Base-by-base conservation (phyloP, 2,113 vertebrate genomes). In the Tenebrosternarchus preto region DNA sequence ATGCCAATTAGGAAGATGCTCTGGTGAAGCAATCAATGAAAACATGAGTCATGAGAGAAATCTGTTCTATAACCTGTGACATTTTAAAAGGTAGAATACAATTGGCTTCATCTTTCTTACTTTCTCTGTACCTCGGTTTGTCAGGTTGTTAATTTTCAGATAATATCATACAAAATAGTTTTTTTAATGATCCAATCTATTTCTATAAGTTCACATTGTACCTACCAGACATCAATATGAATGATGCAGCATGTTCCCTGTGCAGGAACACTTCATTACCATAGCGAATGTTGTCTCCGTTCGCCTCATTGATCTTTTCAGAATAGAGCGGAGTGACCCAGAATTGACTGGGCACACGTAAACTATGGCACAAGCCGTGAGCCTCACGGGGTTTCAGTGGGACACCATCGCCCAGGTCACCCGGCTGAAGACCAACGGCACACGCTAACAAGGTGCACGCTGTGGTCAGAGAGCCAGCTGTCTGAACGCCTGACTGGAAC, bases 111-210 rank as follows among this genome's bases (percentile, higher is more conserved):
- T 71, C 56, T 72, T 24, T 61, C 7, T 31, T 56, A 68, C 43
- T 12, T 33, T 74, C 25, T 29, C 5, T 56, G 22, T 19, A n/a
- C 33, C 36, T 66, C 56, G 1, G 39, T 78, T 56, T 53, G 53
- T 25, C 77, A 68, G 53, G 15, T 63, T 50, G 64, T 29, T 70
- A 31, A 59, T 67, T 85, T 66, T 73, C 56, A 73, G 56, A 70
- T 67, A 75, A 72, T 77, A 77, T 77, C 29, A 84, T 22, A 73
- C 55, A 80, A 27, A 77, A 73, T 57, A 59, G 79, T 69, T 61
- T 60, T 63, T 77, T 63, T 71, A 33, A 77, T 20, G 61, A 61
- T 36, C 59, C 33, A 67, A 36, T 80, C 63, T 59, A 31, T 72
- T 57, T 78, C 75, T 68, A 29, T 57, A 61, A 67, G 79, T 70